Evolutionary conservation across 1,140 invertebrate species (phyloP), one percentile per base, ranked within the genome.

Genomic region (Cardiocondyla obscurior): DNA sequence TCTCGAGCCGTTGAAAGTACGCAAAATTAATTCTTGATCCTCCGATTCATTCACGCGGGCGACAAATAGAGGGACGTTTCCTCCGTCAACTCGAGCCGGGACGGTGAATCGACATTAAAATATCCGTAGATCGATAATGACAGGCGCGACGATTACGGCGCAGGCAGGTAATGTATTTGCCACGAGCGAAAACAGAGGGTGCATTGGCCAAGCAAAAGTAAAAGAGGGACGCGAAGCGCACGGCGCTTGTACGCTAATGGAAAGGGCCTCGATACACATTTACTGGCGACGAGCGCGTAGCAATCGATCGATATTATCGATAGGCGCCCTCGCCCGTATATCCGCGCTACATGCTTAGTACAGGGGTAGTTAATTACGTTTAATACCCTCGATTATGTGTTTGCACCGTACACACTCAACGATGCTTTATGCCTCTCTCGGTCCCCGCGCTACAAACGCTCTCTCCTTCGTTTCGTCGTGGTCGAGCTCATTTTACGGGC

Each of bases 361-460:
- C 89, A 91, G 87, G 86, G 90, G 86, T 89, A 85, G 90, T 90
- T 93, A 93, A 93, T 93, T 93, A 93, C 92, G 91, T 93, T 92
- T 92, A 92, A 93, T 93, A 93, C 88, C 90, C 87, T 91, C 86
- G 91, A 89, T 92, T 91, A 92, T 91, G 91, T 92, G 92, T 93
- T 93, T 92, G 90, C 90, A 88, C 69, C 82, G 91, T 89, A 91
- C 91, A 93, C 90, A 92, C 76, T 72, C 82, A 49, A 82, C 76
- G 82, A 85, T 87, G 82, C 82, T 81, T 90, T 90, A 87, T 89
- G 81, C 74, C 79, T 85, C 64, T 81, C 85, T 82, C 62, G 60
- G 49, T 70, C 84, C 49, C 60, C 33, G 49, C 49, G 62, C 60
- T 79, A 58, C 70, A 46, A 67, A 28, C 70, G 33, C 42, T 36